Evolutionary conservation across 2,113 vertebrate species (phyloP).

Genomic region (Salvelinus fontinalis): DNA sequence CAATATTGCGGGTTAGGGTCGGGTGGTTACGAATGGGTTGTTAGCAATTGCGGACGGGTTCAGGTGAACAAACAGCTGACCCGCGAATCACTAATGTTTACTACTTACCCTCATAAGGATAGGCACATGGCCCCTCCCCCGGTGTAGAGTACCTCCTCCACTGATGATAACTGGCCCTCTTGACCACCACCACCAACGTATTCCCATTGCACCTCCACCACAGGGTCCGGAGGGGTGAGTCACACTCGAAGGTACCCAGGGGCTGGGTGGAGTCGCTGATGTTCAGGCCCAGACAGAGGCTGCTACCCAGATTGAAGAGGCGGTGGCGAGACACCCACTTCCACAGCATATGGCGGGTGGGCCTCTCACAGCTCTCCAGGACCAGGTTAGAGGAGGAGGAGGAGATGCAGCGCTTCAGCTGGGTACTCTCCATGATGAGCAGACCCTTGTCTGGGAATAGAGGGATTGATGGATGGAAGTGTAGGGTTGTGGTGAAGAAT

Average conservation of each 20-base stretch:
- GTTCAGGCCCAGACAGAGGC: slow-evolving; percentile 84
- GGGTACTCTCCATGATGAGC: slow-evolving; percentile 84
- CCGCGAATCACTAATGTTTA: background rate
- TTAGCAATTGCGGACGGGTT: too few species aligned
- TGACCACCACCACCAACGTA: slow-evolving; percentile 78
- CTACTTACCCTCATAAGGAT: slow-evolving; percentile 83
- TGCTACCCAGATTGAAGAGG: slow-evolving; percentile 85
- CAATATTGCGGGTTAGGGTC: too few species aligned
- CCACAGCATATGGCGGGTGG: slow-evolving; percentile 85
- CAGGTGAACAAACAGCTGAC: background rate
- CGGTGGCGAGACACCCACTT: slow-evolving; percentile 88
- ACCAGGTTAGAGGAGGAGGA: slow-evolving; percentile 72
- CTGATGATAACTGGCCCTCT: slow-evolving; percentile 59
- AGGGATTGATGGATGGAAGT: background rate
- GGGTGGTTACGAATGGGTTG: too few species aligned
- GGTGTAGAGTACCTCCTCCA: slow-evolving; percentile 82
- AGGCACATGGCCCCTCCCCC: slow-evolving; percentile 81
- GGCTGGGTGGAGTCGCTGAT: slow-evolving; percentile 71
- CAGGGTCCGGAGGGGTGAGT: slow-evolving; percentile 66
- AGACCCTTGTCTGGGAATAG: slow-evolving; percentile 79
- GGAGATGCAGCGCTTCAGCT: slow-evolving; percentile 76
- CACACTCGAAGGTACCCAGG: slow-evolving; percentile 80
- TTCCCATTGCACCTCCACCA: slow-evolving; percentile 83
- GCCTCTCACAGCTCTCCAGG: slow-evolving; percentile 78
- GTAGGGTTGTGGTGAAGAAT: background rate